Conservation (phyloP, 2,797 vertebrate genomes). For the Pelochelys cantorii region DNA sequence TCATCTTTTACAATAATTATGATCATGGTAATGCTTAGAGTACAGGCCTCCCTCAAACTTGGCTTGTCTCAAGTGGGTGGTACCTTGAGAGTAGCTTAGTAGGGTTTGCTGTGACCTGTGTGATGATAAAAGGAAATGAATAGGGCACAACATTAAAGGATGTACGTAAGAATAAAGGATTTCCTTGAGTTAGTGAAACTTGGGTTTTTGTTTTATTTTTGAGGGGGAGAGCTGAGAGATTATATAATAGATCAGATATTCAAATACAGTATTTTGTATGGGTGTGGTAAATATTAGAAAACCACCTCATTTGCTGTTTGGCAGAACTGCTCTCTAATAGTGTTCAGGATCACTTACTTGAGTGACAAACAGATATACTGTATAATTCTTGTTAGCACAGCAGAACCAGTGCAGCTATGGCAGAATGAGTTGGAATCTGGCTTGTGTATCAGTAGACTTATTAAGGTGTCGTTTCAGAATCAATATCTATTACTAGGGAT, state of each 20-base stretch:
- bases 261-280: too few species aligned
- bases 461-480: fast-evolving
- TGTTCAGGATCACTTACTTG: background rate
- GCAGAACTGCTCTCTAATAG: background rate
- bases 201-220: background rate
- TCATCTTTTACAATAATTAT: background rate
- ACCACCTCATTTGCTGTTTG: background rate
- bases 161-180: background rate
- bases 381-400: background rate
- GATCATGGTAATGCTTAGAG: background rate
- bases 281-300: too few species aligned
- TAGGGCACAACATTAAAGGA: background rate
- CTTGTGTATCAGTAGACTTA: fast-evolving
- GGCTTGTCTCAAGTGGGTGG: background rate
- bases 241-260: background rate
- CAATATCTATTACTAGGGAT: background rate
- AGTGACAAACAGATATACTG: fast-evolving
- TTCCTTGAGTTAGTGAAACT: background rate
- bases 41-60: background rate
- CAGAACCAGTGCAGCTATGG: background rate
- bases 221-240: background rate
- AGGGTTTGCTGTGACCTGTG: background rate
- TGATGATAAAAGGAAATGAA: fast-evolving
- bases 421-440: background rate
- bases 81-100: background rate